Conservation (phyloP, 2,113 vertebrate genomes). For the Peromyscus leucopus region DNA sequence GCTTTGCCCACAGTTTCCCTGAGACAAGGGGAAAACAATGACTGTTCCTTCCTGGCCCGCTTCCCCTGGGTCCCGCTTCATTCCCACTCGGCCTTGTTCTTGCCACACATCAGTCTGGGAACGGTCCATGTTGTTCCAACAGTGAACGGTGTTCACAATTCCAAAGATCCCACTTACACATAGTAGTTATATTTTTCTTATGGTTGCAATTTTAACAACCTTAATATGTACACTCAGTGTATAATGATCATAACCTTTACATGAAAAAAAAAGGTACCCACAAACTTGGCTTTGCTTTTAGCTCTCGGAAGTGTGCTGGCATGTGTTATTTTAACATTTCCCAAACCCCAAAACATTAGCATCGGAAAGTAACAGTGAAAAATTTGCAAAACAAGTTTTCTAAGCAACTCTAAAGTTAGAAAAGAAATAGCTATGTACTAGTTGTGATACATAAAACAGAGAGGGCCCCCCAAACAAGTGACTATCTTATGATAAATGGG, state of each 20-base stretch:
- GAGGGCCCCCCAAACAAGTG: background rate
- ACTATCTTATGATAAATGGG: background rate
- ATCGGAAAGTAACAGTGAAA: background rate
- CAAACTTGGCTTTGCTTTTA: background rate
- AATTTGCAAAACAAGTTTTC: constrained; percentile 39
- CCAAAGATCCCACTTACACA: background rate
- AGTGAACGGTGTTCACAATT: background rate
- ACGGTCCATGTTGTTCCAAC: background rate
- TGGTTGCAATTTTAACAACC: background rate
- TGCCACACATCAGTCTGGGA: background rate
- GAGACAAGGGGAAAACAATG: background rate
- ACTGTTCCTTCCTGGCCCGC: background rate
- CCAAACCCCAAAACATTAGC: constrained; percentile 26
- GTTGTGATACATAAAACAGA: background rate
- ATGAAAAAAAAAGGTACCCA: background rate
- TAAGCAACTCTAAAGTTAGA: background rate
- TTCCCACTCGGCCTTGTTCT: background rate
- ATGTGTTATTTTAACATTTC: constrained; percentile 66
- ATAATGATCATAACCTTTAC: constrained; percentile 23
- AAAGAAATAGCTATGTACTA: background rate
- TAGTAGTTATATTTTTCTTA: background rate
- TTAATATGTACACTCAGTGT: background rate
- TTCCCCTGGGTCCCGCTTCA: background rate
- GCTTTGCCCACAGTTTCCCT: background rate
- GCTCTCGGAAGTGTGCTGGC: background rate